phyloP scores from a whole-genome alignment of 1,140 invertebrate species.

The Tetramorium alpestre region DNA sequence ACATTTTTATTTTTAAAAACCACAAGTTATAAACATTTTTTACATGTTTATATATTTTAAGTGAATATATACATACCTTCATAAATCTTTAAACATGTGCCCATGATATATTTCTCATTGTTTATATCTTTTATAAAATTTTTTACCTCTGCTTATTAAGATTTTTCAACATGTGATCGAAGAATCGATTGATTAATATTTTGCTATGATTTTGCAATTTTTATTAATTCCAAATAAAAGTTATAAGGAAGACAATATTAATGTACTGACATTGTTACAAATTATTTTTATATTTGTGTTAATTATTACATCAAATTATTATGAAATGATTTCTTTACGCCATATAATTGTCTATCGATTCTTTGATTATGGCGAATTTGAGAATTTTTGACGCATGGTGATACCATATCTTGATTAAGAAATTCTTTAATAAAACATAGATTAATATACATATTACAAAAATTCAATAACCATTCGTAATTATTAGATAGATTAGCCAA shows the following conservation, averaged over 20 bases:
- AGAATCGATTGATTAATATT: neutral
- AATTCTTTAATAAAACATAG: neutral
- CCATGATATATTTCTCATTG: neutral
- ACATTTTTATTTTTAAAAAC: neutral
- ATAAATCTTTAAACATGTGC: neutral
- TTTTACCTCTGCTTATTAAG: neutral
- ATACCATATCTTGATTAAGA: conserved; percentile 1
- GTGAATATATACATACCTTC: neutral
- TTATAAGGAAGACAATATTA: neutral
- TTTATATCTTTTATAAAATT: neutral
- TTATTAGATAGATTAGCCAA: neutral
- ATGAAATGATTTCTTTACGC: neutral
- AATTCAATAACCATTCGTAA: neutral
- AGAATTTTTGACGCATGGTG: conserved; percentile 5
- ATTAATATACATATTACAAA: neutral
- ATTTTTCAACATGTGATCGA: neutral
- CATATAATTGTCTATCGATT: neutral
- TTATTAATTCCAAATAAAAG: neutral
- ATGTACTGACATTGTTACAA: neutral
- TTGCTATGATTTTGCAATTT: neutral
- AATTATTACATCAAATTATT: neutral
- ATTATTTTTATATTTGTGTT: neutral
- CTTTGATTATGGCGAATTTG: neutral
- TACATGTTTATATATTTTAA: conserved; percentile 29
- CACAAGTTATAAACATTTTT: neutral